Percentiles rank a stretch among this genome's conserved stretches.
phyloP scores from a whole-genome alignment of 2,113 vertebrate genomes.

The Megaceryle torquata region DNA sequence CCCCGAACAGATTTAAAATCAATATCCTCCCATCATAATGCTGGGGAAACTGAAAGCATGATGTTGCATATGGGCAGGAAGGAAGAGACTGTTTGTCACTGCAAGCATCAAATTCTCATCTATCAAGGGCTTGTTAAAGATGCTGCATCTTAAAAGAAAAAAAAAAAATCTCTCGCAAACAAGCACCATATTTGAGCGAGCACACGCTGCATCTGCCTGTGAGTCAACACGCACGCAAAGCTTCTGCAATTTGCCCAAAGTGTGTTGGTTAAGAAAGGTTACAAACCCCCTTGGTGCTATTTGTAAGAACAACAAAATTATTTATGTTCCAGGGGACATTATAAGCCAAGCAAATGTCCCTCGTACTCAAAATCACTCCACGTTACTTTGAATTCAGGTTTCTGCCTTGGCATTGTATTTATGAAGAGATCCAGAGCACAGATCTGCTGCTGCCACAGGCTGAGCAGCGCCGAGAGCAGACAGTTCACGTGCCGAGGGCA shows the following conservation, averaged over 20 bases:
- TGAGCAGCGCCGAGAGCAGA: not conserved
- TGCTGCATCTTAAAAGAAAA: slow-evolving; percentile 31
- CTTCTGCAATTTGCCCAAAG: not conserved
- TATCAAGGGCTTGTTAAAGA: slow-evolving; percentile 71
- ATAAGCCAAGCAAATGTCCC: not conserved
- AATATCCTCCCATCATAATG: slow-evolving; percentile 87
- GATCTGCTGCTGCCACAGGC: not conserved
- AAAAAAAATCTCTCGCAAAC: not conserved
- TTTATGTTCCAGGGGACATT: not conserved
- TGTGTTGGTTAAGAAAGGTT: not conserved
- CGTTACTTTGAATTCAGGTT: not conserved
- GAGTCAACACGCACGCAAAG: not conserved
- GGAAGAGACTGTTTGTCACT: slow-evolving; percentile 86
- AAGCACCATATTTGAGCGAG: not conserved
- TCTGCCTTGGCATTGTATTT: not conserved
- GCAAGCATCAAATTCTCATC: slow-evolving; percentile 73
- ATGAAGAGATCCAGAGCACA: not conserved
- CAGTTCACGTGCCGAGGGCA: not conserved
- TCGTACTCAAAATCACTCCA: not conserved
- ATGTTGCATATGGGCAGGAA: slow-evolving; percentile 80
- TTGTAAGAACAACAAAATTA: not conserved
- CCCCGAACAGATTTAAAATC: slow-evolving; percentile 86
- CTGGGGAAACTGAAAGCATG: slow-evolving; percentile 80
- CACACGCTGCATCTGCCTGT: not conserved
- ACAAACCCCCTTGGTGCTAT: not conserved